A percentile compares a stretch with the other conserved stretches of the same genome.
These are phyloP conservation scores for Anomalospiza imberbis DNA, from an alignment of 2,797 vertebrate genomes.

Conservation along the genomic window DNA sequence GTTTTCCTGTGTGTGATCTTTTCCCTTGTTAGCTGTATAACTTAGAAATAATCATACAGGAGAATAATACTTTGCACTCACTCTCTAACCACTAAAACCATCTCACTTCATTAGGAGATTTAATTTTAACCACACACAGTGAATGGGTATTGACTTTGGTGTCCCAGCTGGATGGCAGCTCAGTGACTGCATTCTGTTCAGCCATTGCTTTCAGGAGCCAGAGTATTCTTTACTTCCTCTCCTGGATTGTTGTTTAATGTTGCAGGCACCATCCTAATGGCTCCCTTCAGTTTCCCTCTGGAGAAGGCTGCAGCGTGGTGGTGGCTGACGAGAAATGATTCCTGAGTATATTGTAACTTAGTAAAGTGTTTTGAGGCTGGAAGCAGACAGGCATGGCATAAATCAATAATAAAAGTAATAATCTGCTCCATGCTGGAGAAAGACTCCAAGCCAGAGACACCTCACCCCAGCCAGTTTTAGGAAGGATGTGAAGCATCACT, in stretches of 20 bases:
- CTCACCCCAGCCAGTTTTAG: slow-evolving; percentile 7
- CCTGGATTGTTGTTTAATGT: slow-evolving; percentile 63
- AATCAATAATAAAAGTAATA: slow-evolving; percentile 58
- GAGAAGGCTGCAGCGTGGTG: slow-evolving; percentile 23
- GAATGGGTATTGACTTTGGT: slow-evolving; percentile 58
- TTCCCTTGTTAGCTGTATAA: slow-evolving; percentile 52
- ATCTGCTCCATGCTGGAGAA: slow-evolving; percentile 20
- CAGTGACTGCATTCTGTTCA: slow-evolving; percentile 47
- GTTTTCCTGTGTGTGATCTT: slow-evolving; percentile 50
- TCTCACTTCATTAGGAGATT: slow-evolving; percentile 67
- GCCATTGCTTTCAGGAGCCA: slow-evolving; percentile 48
- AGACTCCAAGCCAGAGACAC: slow-evolving; percentile 47
- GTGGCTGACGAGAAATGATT: slow-evolving; percentile 50
- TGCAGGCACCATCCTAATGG: slow-evolving; percentile 69
- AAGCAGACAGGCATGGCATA: slow-evolving; percentile 54
- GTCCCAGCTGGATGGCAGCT: slow-evolving; percentile 61
- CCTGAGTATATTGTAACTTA: slow-evolving; percentile 52
- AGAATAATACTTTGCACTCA: slow-evolving; percentile 57
- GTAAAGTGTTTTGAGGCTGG: slow-evolving; percentile 62
- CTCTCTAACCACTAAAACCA: slow-evolving; percentile 50
- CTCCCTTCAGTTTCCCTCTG: slow-evolving; percentile 50
- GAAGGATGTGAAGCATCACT: slow-evolving; percentile 45
- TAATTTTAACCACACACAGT: slow-evolving; percentile 61
- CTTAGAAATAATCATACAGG: slow-evolving; percentile 59
- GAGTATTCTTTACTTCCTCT: slow-evolving; percentile 59